Base-by-base conservation (phyloP, 2,113 vertebrate genomes). In the Ibidorhyncha struthersii region DNA sequence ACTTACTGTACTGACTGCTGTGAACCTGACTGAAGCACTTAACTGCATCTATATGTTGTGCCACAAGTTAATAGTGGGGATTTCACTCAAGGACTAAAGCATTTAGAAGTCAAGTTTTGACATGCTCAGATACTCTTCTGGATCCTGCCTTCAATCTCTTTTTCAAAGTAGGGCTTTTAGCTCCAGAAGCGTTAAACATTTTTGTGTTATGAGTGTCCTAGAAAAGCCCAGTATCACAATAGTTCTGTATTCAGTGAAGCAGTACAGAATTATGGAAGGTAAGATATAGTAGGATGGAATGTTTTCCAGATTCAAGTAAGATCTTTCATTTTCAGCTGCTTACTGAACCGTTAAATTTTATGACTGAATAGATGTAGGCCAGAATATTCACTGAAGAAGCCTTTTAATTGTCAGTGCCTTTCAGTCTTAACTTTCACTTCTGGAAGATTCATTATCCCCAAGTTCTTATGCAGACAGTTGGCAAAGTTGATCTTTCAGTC, bases 401-500 rank as follows among this genome's bases (percentile, higher is more conserved):
- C 11, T 71, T 86, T 73, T 45, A 50, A 88, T 47, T 94, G 96
- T 63, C 38, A 61, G 6, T 55, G 34, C 5, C 8, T 89, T 95
- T 93, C 26, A 80, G 7, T 50, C 16, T 86, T 73, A 22, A 50
- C 10, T 81, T 83, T 90, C 49, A 49, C 40, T 77, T 94, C 20
- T 32, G 12, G 11, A 95, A 27, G 53, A 47, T 69, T 76, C 10
- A 55, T 95, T 93, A 93, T 81, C 41, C 80, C 22, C 78, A 86
- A 22, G 69, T 94, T 96, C 93, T 71, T 59, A 91, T 43, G 4
- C 9, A 96, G 67, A 45, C 4, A 2, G 7, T 91, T 87, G 86
- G 40, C 41, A 93, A 96, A 90, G 23, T 80, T 96, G 67, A 82
- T 85, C 86, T 93, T 98, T 93, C 10, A 85, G 38, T 96, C 47